A percentile compares a stretch with the other conserved stretches of the same genome.
These are phyloP conservation scores for Tuta absoluta DNA, from an alignment of 2,888 invertebrate species.

Conservation along the genomic window DNA sequence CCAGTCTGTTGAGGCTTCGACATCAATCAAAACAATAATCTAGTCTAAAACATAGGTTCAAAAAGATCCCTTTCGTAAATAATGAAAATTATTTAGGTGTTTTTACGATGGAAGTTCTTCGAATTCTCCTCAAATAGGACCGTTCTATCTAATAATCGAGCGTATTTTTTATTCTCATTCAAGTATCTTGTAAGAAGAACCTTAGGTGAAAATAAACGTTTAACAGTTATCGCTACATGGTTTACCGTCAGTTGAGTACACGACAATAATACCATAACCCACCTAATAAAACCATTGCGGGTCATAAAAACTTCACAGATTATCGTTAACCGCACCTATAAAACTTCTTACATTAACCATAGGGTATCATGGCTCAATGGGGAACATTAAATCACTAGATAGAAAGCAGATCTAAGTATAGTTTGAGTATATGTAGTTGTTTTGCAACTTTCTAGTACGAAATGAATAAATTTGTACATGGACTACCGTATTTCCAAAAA, in stretches of 20 bases:
- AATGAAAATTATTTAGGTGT: too few relatives aligned
- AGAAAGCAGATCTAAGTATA: slow-evolving; percentile 14
- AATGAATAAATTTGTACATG: neutral
- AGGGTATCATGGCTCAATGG: slow-evolving; percentile 11
- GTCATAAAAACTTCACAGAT: slow-evolving; percentile 22
- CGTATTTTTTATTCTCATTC: neutral
- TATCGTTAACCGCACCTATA: slow-evolving; percentile 21
- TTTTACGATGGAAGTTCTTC: too few relatives aligned
- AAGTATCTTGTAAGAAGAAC: neutral
- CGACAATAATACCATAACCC: slow-evolving; percentile 19
- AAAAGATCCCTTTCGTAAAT: too few relatives aligned
- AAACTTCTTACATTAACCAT: slow-evolving; percentile 20
- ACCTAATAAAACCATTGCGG: slow-evolving; percentile 21
- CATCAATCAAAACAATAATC: too few relatives aligned
- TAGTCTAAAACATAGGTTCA: too few relatives aligned
- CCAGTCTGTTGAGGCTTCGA: too few relatives aligned
- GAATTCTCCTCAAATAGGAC: too few relatives aligned
- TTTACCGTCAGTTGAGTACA: neutral
- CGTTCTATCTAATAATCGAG: too few relatives aligned
- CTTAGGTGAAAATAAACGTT: slow-evolving; percentile 5
- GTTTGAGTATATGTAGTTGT: slow-evolving; percentile 2
- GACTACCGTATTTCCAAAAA: neutral
- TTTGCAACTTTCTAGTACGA: slow-evolving; percentile 1
- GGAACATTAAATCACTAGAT: slow-evolving; percentile 13
- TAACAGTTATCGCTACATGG: neutral